Percentiles rank a stretch among this genome's conserved stretches.
These are phyloP conservation scores for Schlechtendalia chinensis DNA, from an alignment of 1,140 invertebrate genomes.

Conservation along the genomic window DNA sequence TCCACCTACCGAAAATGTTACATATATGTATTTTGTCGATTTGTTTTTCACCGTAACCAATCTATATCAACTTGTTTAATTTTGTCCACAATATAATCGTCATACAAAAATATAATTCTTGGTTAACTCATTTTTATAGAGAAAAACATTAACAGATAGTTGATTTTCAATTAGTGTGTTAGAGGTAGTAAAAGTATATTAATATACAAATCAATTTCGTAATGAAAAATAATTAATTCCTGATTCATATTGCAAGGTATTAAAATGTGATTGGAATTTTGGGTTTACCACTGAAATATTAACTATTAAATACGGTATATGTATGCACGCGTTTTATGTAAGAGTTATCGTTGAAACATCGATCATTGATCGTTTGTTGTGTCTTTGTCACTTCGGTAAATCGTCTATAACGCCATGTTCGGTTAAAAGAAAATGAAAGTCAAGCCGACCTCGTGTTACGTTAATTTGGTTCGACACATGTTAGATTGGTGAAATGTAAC, in stretches of 20 bases:
- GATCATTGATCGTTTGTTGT: neutral
- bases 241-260: neutral
- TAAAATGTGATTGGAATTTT: neutral
- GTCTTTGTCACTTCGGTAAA: neutral
- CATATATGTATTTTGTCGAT: neutral
- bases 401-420: no score
- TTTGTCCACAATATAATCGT: neutral
- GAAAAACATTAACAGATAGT: no score
- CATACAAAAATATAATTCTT: neutral
- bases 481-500: neutral
- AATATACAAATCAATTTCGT: neutral
- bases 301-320: no score
- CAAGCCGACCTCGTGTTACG: neutral
- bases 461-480: neutral
- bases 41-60: neutral
- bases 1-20: neutral
- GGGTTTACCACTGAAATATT: no score
- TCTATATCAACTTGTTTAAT: neutral
- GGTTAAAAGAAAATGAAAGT: neutral
- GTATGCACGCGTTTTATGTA: no score
- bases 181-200: neutral
- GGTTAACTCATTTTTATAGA: no score
- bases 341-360: neutral
- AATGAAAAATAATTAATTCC: neutral
- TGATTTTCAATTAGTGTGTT: neutral